Evolutionary conservation across 2,888 invertebrate genomes (phyloP).

Genomic region (Ferdinandea cuprea): DNA sequence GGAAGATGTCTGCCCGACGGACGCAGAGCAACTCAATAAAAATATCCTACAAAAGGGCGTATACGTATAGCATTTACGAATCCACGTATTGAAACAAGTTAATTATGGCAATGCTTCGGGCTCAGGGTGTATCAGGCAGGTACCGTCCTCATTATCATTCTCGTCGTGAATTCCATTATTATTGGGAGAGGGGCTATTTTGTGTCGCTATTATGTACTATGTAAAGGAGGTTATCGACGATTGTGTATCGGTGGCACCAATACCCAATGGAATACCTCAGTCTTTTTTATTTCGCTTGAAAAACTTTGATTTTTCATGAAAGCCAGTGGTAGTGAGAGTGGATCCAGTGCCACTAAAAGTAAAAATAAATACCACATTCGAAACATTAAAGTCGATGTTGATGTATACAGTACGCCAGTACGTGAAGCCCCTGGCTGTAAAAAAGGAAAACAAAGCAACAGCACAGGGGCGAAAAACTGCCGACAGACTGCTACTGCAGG

Average conservation of each 20-base stretch:
- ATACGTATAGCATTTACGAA: not conserved
- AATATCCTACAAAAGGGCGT: constrained; percentile 10
- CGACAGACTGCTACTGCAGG: constrained; percentile 12
- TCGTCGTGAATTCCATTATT: constrained; percentile 60
- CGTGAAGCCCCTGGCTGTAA: not conserved
- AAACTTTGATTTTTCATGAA: constrained; percentile 48
- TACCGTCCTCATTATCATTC: constrained; percentile 63
- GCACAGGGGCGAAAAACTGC: not conserved
- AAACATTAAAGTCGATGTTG: not conserved
- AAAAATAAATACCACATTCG: constrained; percentile 38
- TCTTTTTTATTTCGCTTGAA: constrained; percentile 7
- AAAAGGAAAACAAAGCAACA: not conserved
- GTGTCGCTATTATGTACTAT: not conserved
- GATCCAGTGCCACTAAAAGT: not conserved
- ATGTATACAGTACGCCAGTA: no score
- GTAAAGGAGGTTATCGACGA: not conserved
- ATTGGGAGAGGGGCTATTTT: constrained; percentile 4
- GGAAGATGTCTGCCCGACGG: constrained; percentile 8
- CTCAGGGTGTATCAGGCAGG: constrained; percentile 27
- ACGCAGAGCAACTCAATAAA: constrained; percentile 11
- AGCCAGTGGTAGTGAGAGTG: not conserved
- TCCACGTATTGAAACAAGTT: constrained; percentile 51
- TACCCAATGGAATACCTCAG: not conserved
- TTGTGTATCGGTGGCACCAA: constrained; percentile 9
- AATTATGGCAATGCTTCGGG: constrained; percentile 52